Evolutionary conservation across 2,888 invertebrate genomes (phyloP), one percentile per base, ranked within the genome.

Genomic region (Agriopis aurantiaria): DNA sequence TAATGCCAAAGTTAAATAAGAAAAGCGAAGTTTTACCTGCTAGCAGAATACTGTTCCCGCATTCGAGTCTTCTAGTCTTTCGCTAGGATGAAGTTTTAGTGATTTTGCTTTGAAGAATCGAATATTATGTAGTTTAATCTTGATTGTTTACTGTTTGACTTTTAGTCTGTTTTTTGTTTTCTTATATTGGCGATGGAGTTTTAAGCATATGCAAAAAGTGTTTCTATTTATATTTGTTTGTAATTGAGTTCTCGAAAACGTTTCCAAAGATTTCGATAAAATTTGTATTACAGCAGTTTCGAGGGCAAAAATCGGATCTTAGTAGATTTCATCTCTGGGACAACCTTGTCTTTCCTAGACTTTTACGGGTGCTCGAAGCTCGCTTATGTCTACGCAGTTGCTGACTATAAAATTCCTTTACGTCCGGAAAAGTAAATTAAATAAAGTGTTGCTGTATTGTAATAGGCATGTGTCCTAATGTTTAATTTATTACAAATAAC

Each of bases 1-100:
- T 73, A 76, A 78, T 67, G 59, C 69, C 45, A 73, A 87, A 87
- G 83, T 87, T 86, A 82, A 83, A 86, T 84, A 79, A 76, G 78
- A 81, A 83, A 78, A 72, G 68, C 75, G 70, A 79, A 79, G 76
- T 78, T 81, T 77, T 76, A 78, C 77, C 76, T 74, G 72, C 73
- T 67, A 71, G 78, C 75, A 23, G 40, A 75, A 64, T 63, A 67
- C 70, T 64, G 68, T 71, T 66, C 64, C 63, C 65, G 45, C 59
- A 69, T 60, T 66, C 62, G 53, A 65, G 61, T 67, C n/a, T n/a
- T n/a, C n/a, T n/a, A n/a, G 62, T 59, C 9, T 62, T 53, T 65
- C 71, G 66, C 65, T 75, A 60, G 43, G 61, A 69, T 72, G 59
- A 69, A 69, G 56, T 72, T 75, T 58, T 45, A 58, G 56, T 69